phyloP scores from a whole-genome alignment of 2,113 vertebrate species.

The Poeciliopsis occidentalis region DNA sequence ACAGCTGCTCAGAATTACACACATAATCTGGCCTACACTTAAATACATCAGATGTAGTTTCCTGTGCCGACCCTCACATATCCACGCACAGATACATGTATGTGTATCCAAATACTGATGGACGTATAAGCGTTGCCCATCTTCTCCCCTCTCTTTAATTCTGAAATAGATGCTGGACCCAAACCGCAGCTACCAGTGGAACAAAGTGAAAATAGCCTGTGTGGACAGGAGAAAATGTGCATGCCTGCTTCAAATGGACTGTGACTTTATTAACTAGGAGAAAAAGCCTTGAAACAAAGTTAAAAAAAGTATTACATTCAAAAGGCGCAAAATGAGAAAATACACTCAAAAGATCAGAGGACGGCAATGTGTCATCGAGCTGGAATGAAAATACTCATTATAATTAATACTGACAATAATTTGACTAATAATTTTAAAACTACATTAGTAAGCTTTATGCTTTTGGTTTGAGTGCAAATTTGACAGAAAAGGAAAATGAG shows the following conservation, averaged over 20 bases:
- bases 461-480: too few relatives aligned
- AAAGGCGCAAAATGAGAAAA: not conserved
- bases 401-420: not conserved
- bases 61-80: conserved; percentile 24
- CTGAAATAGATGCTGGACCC: conserved; percentile 65
- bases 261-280: conserved; percentile 17
- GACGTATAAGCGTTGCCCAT: conserved; percentile 45
- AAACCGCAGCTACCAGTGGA: conserved; percentile 73
- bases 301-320: not conserved
- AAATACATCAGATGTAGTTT: conserved; percentile 43
- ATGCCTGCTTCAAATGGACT: conserved; percentile 17
- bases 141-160: conserved; percentile 71
- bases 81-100: not conserved
- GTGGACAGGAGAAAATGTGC: conserved; percentile 20
- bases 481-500: too few relatives aligned
- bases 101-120: conserved; percentile 7
- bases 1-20: conserved; percentile 58
- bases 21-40: conserved; percentile 50
- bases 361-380: not conserved
- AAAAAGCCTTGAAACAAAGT: conserved; percentile 1
- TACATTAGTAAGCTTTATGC: too few relatives aligned
- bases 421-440: not conserved
- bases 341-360: not conserved
- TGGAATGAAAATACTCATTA: not conserved
- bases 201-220: conserved; percentile 65